A percentile compares a stretch with the other conserved stretches of the same genome.
These are phyloP conservation scores for Bradypodion pumilum DNA, from an alignment of 2,797 vertebrate species.

Conservation along the genomic window DNA sequence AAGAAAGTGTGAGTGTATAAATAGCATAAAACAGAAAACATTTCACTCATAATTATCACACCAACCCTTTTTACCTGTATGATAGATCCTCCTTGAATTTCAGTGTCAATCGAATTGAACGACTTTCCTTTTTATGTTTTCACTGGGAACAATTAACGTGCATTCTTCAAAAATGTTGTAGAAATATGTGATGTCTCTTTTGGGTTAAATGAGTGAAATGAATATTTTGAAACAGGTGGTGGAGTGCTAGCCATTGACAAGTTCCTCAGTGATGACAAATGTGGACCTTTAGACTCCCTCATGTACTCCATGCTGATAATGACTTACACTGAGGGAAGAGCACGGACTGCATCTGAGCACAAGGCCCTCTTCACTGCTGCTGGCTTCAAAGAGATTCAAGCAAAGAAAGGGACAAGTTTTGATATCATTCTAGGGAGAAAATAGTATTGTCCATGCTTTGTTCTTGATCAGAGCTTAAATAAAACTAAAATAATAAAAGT, in stretches of 20 bases:
- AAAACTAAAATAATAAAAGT: not conserved
- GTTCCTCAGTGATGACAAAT: conserved; percentile 68
- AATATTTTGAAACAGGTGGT: conserved; percentile 58
- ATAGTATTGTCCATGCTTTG: conserved; percentile 25
- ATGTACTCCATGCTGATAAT: conserved; percentile 87
- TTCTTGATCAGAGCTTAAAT: not conserved
- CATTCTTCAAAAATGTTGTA: not conserved
- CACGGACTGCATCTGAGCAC: conserved; percentile 79
- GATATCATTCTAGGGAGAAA: conserved; percentile 83
- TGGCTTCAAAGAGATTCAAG: conserved; percentile 76
- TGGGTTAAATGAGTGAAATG: not conserved
- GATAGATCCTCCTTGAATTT: too few relatives aligned
- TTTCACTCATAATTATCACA: too few relatives aligned
- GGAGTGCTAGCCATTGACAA: conserved; percentile 72
- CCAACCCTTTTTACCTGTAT: too few relatives aligned
- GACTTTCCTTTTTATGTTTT: too few relatives aligned
- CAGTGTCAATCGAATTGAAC: too few relatives aligned
- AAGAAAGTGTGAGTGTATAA: too few relatives aligned
- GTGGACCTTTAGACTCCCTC: conserved; percentile 82
- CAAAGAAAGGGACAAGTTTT: conserved; percentile 79
- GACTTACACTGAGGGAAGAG: conserved; percentile 85
- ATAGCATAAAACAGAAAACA: too few relatives aligned
- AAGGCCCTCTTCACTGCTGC: conserved; percentile 73
- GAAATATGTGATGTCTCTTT: not conserved
- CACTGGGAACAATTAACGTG: too few relatives aligned